A percentile compares a stretch with the other conserved stretches of the same genome.
Conservation (phyloP, 2,113 vertebrate species). For the Heloderma charlesbogerti region DNA sequence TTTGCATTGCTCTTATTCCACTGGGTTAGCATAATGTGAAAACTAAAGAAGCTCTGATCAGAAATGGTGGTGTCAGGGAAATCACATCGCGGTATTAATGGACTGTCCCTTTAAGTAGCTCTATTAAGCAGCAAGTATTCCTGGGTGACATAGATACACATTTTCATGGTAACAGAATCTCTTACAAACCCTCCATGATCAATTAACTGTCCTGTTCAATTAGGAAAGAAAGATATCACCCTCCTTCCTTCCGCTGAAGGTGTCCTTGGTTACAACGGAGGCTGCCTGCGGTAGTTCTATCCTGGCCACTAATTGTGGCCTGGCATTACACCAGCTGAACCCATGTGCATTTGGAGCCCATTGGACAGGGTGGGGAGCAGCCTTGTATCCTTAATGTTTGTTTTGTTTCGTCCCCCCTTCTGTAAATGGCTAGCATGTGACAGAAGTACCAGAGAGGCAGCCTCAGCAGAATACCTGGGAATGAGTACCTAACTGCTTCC, state of each 20-base stretch:
- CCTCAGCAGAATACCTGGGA: background rate
- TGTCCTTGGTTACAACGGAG: constrained; percentile 48
- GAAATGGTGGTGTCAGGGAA: background rate
- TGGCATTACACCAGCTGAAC: background rate
- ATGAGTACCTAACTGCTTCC: too few species aligned
- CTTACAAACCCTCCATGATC: constrained; percentile 57
- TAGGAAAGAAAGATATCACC: constrained; percentile 65
- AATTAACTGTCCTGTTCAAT: constrained; percentile 68
- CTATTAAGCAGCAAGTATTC: constrained; percentile 20
- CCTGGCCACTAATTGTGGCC: background rate
- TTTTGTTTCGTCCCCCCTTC: too few species aligned
- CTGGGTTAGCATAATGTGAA: constrained; percentile 23
- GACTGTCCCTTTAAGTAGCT: constrained; percentile 34
- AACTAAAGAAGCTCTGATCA: background rate
- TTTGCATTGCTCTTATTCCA: background rate
- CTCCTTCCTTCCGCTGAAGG: constrained; percentile 37
- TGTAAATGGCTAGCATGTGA: background rate
- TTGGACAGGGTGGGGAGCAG: too few species aligned
- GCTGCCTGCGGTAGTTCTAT: background rate
- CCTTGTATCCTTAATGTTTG: background rate
- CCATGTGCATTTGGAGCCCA: background rate
- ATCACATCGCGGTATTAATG: constrained; percentile 8
- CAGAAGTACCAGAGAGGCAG: background rate
- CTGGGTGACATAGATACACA: constrained; percentile 27
- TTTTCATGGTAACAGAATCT: constrained; percentile 55